These are phyloP conservation scores for Stigmatopora nigra DNA, from an alignment of 2,113 vertebrate species.

Conservation along the genomic window DNA sequence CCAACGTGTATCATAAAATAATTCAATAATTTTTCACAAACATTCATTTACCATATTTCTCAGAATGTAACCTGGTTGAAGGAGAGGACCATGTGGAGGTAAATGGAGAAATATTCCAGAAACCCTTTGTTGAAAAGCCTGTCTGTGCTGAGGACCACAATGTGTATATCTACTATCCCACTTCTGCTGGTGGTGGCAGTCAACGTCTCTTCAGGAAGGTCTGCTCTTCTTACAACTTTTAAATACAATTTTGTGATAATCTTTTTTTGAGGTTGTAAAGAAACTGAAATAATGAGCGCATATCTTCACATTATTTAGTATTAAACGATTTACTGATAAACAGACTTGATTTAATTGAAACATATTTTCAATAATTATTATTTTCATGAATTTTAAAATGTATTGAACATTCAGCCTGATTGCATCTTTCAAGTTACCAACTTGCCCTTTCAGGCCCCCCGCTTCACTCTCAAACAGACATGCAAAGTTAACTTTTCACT, in stretches of 20 bases:
- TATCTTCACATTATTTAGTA: too few species aligned
- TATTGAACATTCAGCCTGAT: background rate
- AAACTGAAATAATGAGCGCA: background rate
- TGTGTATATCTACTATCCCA: slow-evolving; percentile 98
- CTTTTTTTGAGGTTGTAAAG: background rate
- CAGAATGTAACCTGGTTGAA: slow-evolving; percentile 92
- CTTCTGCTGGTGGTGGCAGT: slow-evolving; percentile 92
- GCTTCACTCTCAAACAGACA: background rate
- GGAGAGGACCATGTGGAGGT: slow-evolving; percentile 97
- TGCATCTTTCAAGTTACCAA: background rate
- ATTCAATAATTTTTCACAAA: background rate
- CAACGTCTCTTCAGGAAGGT: slow-evolving; percentile 98
- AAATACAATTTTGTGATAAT: background rate
- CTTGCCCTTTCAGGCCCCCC: background rate
- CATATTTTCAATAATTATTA: too few species aligned
- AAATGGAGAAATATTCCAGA: slow-evolving; percentile 91
- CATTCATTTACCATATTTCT: slow-evolving; percentile 13
- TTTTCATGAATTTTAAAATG: too few species aligned
- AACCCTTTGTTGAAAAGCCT: slow-evolving; percentile 97
- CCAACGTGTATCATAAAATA: background rate
- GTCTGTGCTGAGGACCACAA: slow-evolving; percentile 98
- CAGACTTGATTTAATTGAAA: too few species aligned
- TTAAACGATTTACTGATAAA: too few species aligned
- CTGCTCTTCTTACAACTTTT: background rate
- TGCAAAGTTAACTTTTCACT: background rate